Base-by-base conservation (phyloP, 2,888 invertebrate species). In the Andrena flavipes region DNA sequence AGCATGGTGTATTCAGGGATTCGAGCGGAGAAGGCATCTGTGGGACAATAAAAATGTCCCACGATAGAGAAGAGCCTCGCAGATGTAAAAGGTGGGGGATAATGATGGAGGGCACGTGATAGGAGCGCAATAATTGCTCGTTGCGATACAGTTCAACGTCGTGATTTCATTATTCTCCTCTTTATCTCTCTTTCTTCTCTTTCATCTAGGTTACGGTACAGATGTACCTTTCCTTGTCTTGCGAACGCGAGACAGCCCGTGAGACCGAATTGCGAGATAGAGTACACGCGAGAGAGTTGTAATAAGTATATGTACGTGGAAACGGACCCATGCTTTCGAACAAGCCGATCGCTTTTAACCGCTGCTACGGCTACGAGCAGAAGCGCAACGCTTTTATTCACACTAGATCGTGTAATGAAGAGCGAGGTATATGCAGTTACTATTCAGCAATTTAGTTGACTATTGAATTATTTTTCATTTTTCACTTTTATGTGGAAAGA, bases 21-120 rank as follows among this genome's bases (percentile, higher is more conserved):
- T 69, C 77, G 69, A 82, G 65, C 42, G 83, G 82, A 82, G 82
- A 83, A 84, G 77, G 68, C 72, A 76, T 72, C 56, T 20, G 48
- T 60, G n/a, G 42, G 49, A 59, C 8, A 68, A 65, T 60, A 82
- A 75, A 84, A 83, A 78, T 75, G 62, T 72, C 26, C 13, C 62
- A 49, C 60, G 68, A 75, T 62, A 60, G 74, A 76, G 59, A 33
- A 56, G 75, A 60, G 23, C 13, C n/a, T 2, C 13, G 13, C 7
- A 7, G 29, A 26, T 63, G 56, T 54, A 62, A 65, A 65, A 72
- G 59, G 73, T 65, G 23, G 10, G 56, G 48, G 13, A 42, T 26
- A 71, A 51, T 49, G 69, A 67, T 23, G 49, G 48, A 10, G 56
- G 71, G n/a, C 70, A 71, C 82, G 71, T 65, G 70, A 82, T 82